phyloP scores from a whole-genome alignment of 2,797 vertebrate species.

The Pitangus sulphuratus region DNA sequence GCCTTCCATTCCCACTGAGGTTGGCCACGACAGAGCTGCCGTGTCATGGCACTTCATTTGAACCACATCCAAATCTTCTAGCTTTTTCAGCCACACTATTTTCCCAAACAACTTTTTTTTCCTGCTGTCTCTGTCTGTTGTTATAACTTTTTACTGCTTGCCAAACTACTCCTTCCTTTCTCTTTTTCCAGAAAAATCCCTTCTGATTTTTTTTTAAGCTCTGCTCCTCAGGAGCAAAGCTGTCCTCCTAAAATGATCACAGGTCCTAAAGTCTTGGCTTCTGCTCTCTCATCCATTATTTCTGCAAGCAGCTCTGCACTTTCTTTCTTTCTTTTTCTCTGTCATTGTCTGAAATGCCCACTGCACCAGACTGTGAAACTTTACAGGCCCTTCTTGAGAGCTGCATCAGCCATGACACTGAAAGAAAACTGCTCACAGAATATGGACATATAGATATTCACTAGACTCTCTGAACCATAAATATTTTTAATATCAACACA shows the following conservation, averaged over 20 bases:
- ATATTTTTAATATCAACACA: neutral
- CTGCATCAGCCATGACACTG: neutral
- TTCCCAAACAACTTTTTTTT: neutral
- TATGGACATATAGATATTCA: neutral
- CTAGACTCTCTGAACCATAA: neutral
- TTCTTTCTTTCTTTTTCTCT: neutral
- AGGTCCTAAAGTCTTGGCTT: neutral
- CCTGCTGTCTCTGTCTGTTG: neutral
- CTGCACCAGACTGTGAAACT: neutral
- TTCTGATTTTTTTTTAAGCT: neutral
- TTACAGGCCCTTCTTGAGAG: neutral
- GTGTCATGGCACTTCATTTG: neutral
- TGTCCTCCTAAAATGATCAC: neutral
- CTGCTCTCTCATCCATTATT: neutral
- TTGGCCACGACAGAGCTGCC: neutral
- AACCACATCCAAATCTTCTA: neutral
- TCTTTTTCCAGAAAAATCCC: neutral
- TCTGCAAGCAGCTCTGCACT: neutral
- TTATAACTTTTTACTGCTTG: neutral
- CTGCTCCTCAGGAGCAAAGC: neutral
- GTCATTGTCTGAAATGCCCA: neutral
- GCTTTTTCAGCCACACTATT: neutral
- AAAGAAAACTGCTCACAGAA: neutral
- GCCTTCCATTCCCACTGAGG: neutral
- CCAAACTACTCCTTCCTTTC: neutral